Evolutionary conservation across 2,113 vertebrate genomes (phyloP), one percentile per base, ranked within the genome.

Genomic region (Cinclus mexicanus): DNA sequence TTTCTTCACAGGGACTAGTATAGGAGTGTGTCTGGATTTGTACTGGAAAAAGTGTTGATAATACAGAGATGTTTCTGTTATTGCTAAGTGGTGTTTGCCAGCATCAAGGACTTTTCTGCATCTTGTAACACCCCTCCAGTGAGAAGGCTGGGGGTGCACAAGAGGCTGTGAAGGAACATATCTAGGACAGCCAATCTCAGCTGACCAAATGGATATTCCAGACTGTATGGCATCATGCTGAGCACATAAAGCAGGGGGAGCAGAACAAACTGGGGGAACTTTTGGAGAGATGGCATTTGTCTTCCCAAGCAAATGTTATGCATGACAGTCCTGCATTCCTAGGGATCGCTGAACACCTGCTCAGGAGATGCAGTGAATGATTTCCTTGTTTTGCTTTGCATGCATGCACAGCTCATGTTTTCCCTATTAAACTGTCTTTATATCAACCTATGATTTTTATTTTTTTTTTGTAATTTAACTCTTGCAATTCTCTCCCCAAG

Each of bases 221-320:
- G 31, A 57, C 37, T 31, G 13, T 28, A 12, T 15, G 23, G 52
- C 19, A 39, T 26, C 33, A 7, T 33, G 33, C 44, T 81, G 37
- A 59, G 15, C 33, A 33, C 0, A 0, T 44, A 65, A 65, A 44
- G 3, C 37, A 33, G 7, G 13, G 18, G 20, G 11, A 56, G n/a
- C 41, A 49, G 18, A 44, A 28, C 14, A 49, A 72, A 65, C 0
- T 20, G 14, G 26, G 31, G 14, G 4, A 57, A 44, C 8, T 26
- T 57, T 33, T 50, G 44, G 37, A 65, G 59, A 50, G 22, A 65
- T 15, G 22, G 8, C 18, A 35, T 50, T 74, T 52, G 10, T 50
- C 31, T 47, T 72, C 22, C 31, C 68, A 50, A 57, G 67, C 5
- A 72, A 50, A 56, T 72, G 31, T 50, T 26, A 50, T 12, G 21